Evolutionary conservation across 1,140 invertebrate genomes (phyloP), one percentile per base, ranked within the genome.

Genomic region (Papilio xuthus): DNA sequence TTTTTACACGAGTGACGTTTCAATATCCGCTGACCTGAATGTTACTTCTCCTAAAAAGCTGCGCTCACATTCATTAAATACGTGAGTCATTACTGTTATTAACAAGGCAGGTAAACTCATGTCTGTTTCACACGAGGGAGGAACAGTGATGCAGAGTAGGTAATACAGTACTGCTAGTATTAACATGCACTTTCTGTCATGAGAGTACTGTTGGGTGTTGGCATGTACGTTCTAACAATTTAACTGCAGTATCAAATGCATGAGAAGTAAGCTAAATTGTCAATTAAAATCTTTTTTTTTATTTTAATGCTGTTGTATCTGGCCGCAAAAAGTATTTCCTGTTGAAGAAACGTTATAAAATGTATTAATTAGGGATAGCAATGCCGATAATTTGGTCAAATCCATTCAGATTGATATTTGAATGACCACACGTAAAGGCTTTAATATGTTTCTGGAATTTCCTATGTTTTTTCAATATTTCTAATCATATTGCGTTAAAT

Each of bases 351-450:
- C n/a, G 37, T 20, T 72, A n/a, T 26, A 42, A 72, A 72, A 72
- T 47, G 70, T 44, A 23, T 72, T 42, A 72, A 72, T 72, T 72
- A 41, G 18, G n/a, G 41, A 72, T 44, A 72, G 41, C 4, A 23
- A 73, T 73, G 71, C 13, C 4, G 10, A 26, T 15, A 73, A 26
- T 41, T 73, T 47, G 41, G 71, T 73, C 42, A 47, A 15, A 47
- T 44, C 9, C 20, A 73, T 44, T 26, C 41, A 73, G 23, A 7
- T 12, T 26, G 9, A 60, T 67, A 6, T 28, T 67, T 28, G 23
- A 67, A 47, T 73, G 37, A 26, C 26, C 20, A 73, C 23, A 32
- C 15, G 23, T 73, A 50, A 44, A 15, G 23, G 37, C 20, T 10
- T 50, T 26, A 50, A 47, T 73, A 73, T 47, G 41, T 23, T 15